Conservation (phyloP, 30 jellyfish, hydroid and myxozoan genomes). For the Hydractinia symbiolongicarpus region DNA sequence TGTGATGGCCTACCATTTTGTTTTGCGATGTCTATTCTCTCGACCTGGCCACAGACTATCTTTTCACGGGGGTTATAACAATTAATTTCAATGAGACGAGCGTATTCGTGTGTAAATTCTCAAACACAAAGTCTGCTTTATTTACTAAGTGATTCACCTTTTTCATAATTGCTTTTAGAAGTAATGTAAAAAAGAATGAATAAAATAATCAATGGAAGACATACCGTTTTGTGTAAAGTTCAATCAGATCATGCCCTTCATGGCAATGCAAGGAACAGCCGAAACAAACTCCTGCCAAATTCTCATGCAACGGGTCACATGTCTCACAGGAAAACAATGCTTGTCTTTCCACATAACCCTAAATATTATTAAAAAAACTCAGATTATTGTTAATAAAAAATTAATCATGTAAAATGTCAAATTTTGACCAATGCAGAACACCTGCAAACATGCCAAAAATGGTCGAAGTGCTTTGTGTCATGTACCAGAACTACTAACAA, state of each 20-base stretch:
- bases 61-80: too few relatives aligned
- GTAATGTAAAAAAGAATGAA: too few relatives aligned
- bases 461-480: not conserved
- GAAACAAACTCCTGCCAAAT: slow-evolving; percentile 84
- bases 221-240: slow-evolving; percentile 85
- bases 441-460: not conserved
- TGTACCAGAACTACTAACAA: too few relatives aligned
- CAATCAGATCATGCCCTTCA: slow-evolving; percentile 82
- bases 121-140: too few relatives aligned
- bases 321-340: slow-evolving; percentile 86
- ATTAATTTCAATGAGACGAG: too few relatives aligned
- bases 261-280: slow-evolving; percentile 92
- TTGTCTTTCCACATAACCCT: slow-evolving; percentile 91
- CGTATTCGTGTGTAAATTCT: too few relatives aligned
- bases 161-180: too few relatives aligned
- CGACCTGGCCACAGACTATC: too few relatives aligned
- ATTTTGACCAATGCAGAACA: not conserved
- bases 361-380: not conserved
- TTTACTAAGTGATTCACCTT: too few relatives aligned
- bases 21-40: too few relatives aligned
- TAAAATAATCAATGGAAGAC: not conserved
- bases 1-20: too few relatives aligned
- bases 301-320: slow-evolving; percentile 48
- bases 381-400: not conserved
- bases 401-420: not conserved